A percentile compares a stretch with the other conserved stretches of the same genome.
phyloP scores from a whole-genome alignment of 1,140 invertebrate species.

The Meloidogyne chitwoodi region DNA sequence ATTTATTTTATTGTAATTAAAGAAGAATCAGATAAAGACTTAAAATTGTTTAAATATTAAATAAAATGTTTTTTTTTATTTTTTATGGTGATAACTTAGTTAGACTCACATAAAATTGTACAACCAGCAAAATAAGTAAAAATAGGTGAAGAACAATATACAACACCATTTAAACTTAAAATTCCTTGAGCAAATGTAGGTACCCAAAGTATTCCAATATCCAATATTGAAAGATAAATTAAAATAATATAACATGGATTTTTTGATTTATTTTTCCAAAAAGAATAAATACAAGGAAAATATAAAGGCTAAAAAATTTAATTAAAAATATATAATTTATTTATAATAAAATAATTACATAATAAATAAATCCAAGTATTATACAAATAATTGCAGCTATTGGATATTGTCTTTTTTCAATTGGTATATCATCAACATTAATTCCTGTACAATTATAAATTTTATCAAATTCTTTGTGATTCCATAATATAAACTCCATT shows the following conservation, averaged over 20 bases:
- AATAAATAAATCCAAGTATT: not conserved
- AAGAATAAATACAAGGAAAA: slow-evolving; percentile 7
- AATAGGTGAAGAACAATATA: not conserved
- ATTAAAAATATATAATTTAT: not conserved
- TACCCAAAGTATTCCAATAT: not conserved
- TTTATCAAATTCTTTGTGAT: not conserved
- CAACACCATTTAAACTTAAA: not conserved
- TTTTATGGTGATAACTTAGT: too few species aligned
- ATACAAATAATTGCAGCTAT: slow-evolving; percentile 1
- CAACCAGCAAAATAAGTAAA: not conserved
- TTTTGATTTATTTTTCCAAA: not conserved
- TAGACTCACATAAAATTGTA: not conserved
- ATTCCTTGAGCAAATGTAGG: not conserved
- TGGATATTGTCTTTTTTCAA: not conserved
- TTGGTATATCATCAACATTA: not conserved
- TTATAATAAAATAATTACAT: not conserved
- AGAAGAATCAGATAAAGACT: too few species aligned
- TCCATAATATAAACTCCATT: not conserved
- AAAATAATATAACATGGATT: not conserved
- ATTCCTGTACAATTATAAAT: not conserved
- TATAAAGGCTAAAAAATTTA: not conserved
- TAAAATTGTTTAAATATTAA: too few species aligned
- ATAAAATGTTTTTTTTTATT: too few species aligned
- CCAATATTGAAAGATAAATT: not conserved
- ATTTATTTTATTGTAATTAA: too few species aligned